phyloP scores from a whole-genome alignment of 1,140 invertebrate species.

The Orussus abietinus region DNA sequence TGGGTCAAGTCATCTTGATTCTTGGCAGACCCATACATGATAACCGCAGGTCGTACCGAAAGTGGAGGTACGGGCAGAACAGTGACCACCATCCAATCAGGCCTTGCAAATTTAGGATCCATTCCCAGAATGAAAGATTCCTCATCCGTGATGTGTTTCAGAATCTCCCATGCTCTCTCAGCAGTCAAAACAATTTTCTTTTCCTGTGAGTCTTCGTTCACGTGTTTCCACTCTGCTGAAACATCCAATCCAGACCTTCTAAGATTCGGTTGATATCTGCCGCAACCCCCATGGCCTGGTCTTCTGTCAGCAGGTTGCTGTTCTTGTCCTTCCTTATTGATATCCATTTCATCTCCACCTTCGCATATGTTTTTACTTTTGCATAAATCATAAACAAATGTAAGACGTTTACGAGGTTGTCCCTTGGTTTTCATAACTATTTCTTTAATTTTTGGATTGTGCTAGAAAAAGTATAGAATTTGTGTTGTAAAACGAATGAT shows the following conservation, averaged over 20 bases:
- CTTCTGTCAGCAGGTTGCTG: slow-evolving; percentile 59
- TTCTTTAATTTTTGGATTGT: slow-evolving; percentile 96
- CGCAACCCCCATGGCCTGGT: slow-evolving; percentile 92
- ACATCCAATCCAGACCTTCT: slow-evolving; percentile 86
- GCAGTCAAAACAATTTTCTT: slow-evolving; percentile 91
- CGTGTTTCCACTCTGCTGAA: slow-evolving; percentile 95
- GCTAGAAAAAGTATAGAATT: slow-evolving; percentile 51
- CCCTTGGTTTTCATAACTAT: slow-evolving; percentile 95
- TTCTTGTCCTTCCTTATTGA: slow-evolving; percentile 69
- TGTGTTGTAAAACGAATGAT: slow-evolving; percentile 1
- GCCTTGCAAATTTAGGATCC: slow-evolving; percentile 92
- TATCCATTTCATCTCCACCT: slow-evolving; percentile 96
- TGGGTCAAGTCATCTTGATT: slow-evolving; percentile 99
- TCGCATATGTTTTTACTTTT: slow-evolving; percentile 98
- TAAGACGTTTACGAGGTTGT: slow-evolving; percentile 90
- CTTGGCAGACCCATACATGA: slow-evolving; percentile 97
- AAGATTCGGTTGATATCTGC: slow-evolving; percentile 93
- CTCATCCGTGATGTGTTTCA: slow-evolving; percentile 96
- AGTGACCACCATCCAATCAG: slow-evolving; percentile 99
- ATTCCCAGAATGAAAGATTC: slow-evolving; percentile 94
- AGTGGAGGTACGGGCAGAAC: slow-evolving; percentile 96
- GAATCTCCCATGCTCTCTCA: slow-evolving; percentile 93
- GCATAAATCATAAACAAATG: slow-evolving; percentile 96
- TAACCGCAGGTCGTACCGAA: slow-evolving; percentile 90
- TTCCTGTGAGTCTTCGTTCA: slow-evolving; percentile 97